Conservation (phyloP, 1,140 invertebrate genomes). For the Antheraea mylitta region DNA sequence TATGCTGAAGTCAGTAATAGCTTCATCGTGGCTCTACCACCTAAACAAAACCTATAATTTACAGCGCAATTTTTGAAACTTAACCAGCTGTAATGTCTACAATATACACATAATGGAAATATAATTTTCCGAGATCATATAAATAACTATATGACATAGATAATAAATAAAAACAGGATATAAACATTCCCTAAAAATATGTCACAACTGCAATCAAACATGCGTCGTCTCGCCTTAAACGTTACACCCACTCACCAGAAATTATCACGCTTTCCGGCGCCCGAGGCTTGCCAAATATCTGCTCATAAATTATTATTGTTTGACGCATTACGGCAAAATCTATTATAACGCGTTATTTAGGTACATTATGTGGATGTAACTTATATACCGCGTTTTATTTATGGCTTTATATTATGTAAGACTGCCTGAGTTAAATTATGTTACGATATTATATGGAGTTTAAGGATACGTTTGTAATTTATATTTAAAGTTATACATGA, state of each 20-base stretch:
- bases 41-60: too few relatives aligned
- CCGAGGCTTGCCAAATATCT: constrained; percentile 62
- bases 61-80: too few relatives aligned
- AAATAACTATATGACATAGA: too few relatives aligned
- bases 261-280: constrained; percentile 56
- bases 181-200: constrained; percentile 13
- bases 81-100: too few relatives aligned
- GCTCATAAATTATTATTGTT: constrained; percentile 63
- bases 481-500: too few relatives aligned
- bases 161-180: too few relatives aligned
- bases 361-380: constrained; percentile 20
- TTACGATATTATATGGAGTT: too few relatives aligned
- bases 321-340: constrained; percentile 71
- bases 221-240: constrained; percentile 35
- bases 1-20: too few relatives aligned
- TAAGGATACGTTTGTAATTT: too few relatives aligned
- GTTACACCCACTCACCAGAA: constrained; percentile 44
- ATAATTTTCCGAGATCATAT: too few relatives aligned
- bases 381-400: constrained; percentile 10
- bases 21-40: too few relatives aligned
- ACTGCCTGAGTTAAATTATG: background rate
- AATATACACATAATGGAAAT: too few relatives aligned
- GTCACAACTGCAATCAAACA: constrained; percentile 25
- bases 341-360: constrained; percentile 47
- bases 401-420: constrained; percentile 6